Conservation (phyloP, 2,797 vertebrate species). For the Hipposideros larvatus region DNA sequence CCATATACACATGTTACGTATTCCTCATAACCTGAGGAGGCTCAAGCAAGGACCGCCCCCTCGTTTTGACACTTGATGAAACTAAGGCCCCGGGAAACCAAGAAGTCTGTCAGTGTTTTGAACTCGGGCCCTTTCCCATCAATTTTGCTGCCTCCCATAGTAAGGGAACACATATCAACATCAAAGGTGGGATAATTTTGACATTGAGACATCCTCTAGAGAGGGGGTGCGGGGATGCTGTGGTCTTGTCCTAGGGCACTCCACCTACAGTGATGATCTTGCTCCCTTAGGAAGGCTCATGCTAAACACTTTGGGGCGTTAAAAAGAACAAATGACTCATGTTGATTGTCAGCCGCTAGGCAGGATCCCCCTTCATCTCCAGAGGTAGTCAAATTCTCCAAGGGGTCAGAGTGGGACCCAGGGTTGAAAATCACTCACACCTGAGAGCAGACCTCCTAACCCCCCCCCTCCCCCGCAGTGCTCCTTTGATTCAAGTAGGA, state of each 20-base stretch:
- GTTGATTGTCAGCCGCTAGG: neutral
- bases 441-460: neutral
- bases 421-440: neutral
- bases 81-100: neutral
- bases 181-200: neutral
- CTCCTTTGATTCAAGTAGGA: slow-evolving; percentile 60
- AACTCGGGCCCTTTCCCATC: neutral
- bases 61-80: neutral
- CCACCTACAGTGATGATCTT: neutral
- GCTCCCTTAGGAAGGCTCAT: neutral
- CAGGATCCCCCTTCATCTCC: neutral
- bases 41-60: neutral
- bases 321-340: neutral
- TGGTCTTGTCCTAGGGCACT: neutral
- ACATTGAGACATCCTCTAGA: neutral
- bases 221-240: neutral
- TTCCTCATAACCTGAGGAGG: neutral
- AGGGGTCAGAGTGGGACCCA: neutral
- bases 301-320: neutral
- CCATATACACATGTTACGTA: neutral
- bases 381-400: neutral
- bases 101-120: neutral
- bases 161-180: neutral
- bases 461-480: no score
- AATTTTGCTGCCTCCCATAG: neutral